phyloP scores from a whole-genome alignment of 2,888 invertebrate species.

The Eilema griseolum region DNA sequence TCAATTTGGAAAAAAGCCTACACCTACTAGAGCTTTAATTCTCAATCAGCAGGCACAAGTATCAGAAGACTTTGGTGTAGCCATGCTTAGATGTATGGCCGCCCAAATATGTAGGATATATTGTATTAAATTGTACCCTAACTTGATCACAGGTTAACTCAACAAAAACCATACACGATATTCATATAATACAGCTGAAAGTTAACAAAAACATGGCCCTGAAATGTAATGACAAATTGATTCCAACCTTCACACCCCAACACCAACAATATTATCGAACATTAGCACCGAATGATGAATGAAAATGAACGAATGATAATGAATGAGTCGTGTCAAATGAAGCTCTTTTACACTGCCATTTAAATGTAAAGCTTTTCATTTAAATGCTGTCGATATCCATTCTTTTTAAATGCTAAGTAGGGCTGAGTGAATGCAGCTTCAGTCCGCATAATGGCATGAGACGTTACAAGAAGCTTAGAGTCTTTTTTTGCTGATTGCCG shows the following conservation, averaged over 20 bases:
- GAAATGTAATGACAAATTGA: constrained; percentile 1
- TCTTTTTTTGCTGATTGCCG: background rate
- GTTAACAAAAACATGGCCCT: background rate
- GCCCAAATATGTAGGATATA: too few species aligned
- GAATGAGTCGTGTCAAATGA: constrained; percentile 4
- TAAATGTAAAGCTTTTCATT: constrained; percentile 4
- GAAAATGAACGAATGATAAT: background rate
- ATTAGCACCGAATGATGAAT: background rate
- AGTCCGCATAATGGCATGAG: background rate
- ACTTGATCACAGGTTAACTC: background rate
- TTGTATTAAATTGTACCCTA: background rate
- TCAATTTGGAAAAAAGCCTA: too few species aligned
- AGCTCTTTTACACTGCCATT: constrained; percentile 1
- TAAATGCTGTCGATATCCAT: constrained; percentile 1
- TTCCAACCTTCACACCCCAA: background rate
- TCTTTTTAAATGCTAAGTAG: background rate
- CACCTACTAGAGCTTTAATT: too few species aligned
- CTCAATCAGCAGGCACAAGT: too few species aligned
- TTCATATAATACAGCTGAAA: background rate
- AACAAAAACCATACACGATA: background rate
- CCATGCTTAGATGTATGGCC: too few species aligned
- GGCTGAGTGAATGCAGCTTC: background rate
- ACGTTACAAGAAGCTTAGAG: background rate
- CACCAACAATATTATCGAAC: background rate
- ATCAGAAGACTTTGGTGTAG: too few species aligned